Evolutionary conservation across 1,140 invertebrate species (phyloP).

Genomic region (Temnothorax longispinosus): DNA sequence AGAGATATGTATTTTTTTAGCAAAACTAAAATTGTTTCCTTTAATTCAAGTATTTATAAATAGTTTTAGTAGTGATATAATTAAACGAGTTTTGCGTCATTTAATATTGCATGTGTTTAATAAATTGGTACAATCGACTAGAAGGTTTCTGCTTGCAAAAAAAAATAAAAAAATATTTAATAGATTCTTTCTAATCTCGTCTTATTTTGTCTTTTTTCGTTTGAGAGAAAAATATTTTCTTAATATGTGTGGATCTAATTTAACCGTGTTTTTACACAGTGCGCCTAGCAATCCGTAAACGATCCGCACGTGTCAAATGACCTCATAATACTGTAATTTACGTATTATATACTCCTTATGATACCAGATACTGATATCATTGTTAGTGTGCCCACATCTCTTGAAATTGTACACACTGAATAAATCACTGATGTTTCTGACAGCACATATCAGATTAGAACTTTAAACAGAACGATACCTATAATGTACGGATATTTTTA

Average conservation of each 20-base stretch:
- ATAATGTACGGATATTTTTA: neutral
- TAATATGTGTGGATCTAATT: neutral
- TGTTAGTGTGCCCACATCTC: neutral
- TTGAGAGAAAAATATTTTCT: neutral
- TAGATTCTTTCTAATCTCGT: neutral
- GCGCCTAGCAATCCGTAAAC: neutral
- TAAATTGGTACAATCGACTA: neutral
- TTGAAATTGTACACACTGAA: neutral
- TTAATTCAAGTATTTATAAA: neutral
- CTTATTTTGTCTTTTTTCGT: neutral
- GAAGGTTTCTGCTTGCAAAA: neutral
- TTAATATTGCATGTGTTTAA: neutral
- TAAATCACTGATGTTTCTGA: neutral
- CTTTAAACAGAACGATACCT: neutral
- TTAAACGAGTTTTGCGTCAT: neutral
- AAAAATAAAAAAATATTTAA: neutral
- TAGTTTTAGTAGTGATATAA: neutral
- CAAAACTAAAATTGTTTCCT: neutral
- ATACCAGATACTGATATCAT: conserved; percentile 13
- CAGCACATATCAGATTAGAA: neutral
- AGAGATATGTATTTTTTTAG: neutral
- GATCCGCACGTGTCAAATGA: neutral
- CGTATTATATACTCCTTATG: neutral
- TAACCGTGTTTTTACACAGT: neutral
- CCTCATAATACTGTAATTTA: neutral